Evolutionary conservation across 2,888 invertebrate genomes (phyloP).

Genomic region (Drosophila phalerata): DNA sequence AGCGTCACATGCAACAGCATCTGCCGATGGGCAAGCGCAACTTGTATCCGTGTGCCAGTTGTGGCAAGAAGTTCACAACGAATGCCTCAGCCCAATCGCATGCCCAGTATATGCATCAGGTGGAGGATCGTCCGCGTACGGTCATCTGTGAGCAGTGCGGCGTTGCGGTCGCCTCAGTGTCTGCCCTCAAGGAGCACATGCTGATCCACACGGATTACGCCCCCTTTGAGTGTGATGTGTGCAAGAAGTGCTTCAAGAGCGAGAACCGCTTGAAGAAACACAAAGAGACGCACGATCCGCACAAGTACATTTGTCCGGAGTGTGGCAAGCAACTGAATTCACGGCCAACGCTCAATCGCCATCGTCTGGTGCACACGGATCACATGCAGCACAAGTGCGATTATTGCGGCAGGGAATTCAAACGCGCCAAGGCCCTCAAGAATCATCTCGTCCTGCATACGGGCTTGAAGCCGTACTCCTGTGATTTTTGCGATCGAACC

Average conservation of each 20-base stretch:
- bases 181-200: constrained; percentile 86
- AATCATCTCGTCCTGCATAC: constrained; percentile 85
- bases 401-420: constrained; percentile 84
- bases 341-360: constrained; percentile 80
- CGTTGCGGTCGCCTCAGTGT: constrained; percentile 85
- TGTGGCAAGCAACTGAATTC: constrained; percentile 83
- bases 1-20: constrained; percentile 63
- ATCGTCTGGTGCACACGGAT: constrained; percentile 83
- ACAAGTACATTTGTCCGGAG: constrained; percentile 82
- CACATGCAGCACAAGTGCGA: constrained; percentile 84
- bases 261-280: constrained; percentile 80
- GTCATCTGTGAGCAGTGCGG: constrained; percentile 86
- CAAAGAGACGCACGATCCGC: constrained; percentile 83
- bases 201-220: constrained; percentile 86
- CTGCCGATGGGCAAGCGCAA: constrained; percentile 69
- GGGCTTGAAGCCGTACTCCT: constrained; percentile 84
- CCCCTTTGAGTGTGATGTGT: constrained; percentile 86
- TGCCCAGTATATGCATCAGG: constrained; percentile 81
- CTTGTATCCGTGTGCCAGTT: constrained; percentile 71
- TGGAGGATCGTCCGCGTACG: constrained; percentile 83
- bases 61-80: constrained; percentile 82
- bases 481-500: constrained; percentile 85
- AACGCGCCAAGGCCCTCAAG: constrained; percentile 85
- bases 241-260: constrained; percentile 85
- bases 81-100: constrained; percentile 71